Conservation (phyloP, 2,888 invertebrate genomes). For the Sinopyrophorus schimmeli region DNA sequence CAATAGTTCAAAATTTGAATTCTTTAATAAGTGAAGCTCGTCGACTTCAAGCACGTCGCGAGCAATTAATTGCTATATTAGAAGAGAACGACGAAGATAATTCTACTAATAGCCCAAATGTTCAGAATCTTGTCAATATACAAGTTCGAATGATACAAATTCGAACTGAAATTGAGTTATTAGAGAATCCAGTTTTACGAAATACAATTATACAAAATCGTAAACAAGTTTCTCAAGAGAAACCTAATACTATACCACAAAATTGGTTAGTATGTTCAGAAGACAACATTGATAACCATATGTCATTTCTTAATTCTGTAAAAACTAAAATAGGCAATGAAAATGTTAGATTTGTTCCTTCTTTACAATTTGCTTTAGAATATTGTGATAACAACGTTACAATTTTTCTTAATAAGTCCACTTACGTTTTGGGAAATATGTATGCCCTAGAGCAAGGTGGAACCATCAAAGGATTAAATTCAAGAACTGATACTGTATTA, state of each 20-base stretch:
- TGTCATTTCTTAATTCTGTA: conserved; percentile 54
- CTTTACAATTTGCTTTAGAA: conserved; percentile 53
- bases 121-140: conserved; percentile 59
- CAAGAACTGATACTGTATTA: conserved; percentile 42
- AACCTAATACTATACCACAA: conserved; percentile 35
- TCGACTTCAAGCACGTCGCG: conserved; percentile 58
- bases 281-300: conserved; percentile 55
- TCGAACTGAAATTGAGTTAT: conserved; percentile 61
- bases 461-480: conserved; percentile 43
- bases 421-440: conserved; percentile 57
- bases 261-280: conserved; percentile 58
- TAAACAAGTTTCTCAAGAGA: conserved; percentile 30
- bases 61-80: conserved; percentile 54
- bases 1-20: conserved; percentile 58
- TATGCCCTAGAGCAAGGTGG: conserved; percentile 61
- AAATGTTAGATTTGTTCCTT: conserved; percentile 54
- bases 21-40: conserved; percentile 60
- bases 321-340: conserved; percentile 51
- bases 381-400: conserved; percentile 55
- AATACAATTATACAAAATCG: conserved; percentile 52
- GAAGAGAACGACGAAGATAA: conserved; percentile 49
- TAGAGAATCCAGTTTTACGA: conserved; percentile 64
- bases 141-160: conserved; percentile 62
- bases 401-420: conserved; percentile 58
- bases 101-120: conserved; percentile 39